Evolutionary conservation across 2,888 invertebrate genomes (phyloP).

Genomic region (Andrena bucephala): DNA sequence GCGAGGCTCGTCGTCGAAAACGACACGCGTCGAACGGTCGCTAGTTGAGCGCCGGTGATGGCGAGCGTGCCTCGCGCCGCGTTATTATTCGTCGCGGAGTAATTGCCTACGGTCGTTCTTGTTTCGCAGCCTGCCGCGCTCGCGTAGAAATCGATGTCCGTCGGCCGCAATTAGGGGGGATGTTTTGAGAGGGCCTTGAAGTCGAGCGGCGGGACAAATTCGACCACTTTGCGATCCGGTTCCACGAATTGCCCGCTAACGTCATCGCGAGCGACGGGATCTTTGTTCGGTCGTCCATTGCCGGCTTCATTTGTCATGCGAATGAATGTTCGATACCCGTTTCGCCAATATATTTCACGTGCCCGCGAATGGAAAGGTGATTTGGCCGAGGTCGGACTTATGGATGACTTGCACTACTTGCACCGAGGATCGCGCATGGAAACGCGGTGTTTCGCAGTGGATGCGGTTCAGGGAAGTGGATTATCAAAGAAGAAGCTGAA

Average conservation of each 20-base stretch:
- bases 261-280: conserved; percentile 18
- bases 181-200: conserved; percentile 44
- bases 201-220: conserved; percentile 35
- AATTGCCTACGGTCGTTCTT: conserved; percentile 56
- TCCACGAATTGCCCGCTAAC: conserved; percentile 38
- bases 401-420: conserved; percentile 12
- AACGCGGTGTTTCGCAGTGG: too few relatives aligned
- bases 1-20: conserved; percentile 2
- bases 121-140: conserved; percentile 51
- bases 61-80: conserved; percentile 31
- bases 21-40: conserved; percentile 23
- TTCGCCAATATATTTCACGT: neutral
- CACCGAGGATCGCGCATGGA: neutral
- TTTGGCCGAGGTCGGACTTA: neutral
- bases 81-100: conserved; percentile 58
- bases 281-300: conserved; percentile 18
- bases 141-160: conserved; percentile 52
- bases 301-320: conserved; percentile 29
- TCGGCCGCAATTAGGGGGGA: conserved; percentile 52
- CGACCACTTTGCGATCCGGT: conserved; percentile 39
- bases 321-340: conserved; percentile 3
- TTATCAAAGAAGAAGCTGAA: too few relatives aligned
- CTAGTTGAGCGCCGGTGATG: conserved; percentile 38
- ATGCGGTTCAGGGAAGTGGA: too few relatives aligned
- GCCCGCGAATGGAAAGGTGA: neutral